Evolutionary conservation across 1,140 invertebrate species (phyloP).

Genomic region (Brachionus calyciflorus): DNA sequence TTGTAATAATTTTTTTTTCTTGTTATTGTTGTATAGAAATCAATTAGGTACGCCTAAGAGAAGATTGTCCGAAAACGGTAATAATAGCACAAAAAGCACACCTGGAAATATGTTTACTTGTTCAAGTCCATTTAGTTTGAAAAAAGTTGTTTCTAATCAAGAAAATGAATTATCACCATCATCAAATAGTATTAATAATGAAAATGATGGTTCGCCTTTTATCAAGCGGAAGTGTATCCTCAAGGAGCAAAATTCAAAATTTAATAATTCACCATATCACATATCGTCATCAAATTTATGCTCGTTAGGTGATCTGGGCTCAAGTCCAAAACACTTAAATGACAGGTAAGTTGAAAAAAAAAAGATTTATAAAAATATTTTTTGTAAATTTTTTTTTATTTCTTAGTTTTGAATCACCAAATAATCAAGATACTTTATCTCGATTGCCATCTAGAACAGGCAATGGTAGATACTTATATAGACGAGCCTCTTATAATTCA

Average conservation of each 20-base stretch:
- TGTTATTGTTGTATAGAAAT: background rate
- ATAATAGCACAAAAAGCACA: background rate
- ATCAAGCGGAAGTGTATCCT: slow-evolving; percentile 17
- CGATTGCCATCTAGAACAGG: background rate
- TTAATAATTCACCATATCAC: background rate
- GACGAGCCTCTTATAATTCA: background rate
- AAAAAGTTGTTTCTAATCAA: background rate
- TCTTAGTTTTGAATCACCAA: slow-evolving; percentile 13
- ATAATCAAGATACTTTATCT: background rate
- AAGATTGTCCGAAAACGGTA: slow-evolving; percentile 15
- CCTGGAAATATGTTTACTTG: background rate
- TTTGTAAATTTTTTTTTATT: background rate
- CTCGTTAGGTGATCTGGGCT: background rate
- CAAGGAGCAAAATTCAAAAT: slow-evolving; percentile 25
- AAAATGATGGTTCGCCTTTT: background rate
- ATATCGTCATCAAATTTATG: slow-evolving; percentile 19
- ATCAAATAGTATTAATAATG: background rate
- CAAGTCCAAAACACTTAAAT: slow-evolving; percentile 27
- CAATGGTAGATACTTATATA: background rate
- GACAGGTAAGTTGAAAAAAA: slow-evolving; percentile 14
- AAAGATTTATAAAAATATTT: background rate
- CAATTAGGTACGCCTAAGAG: background rate
- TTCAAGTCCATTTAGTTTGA: background rate
- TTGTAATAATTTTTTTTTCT: slow-evolving; percentile 27
- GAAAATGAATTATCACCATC: slow-evolving; percentile 11